A percentile compares a stretch with the other conserved stretches of the same genome.
Conservation (phyloP, 2,113 vertebrate species). For the Istiophorus platypterus region DNA sequence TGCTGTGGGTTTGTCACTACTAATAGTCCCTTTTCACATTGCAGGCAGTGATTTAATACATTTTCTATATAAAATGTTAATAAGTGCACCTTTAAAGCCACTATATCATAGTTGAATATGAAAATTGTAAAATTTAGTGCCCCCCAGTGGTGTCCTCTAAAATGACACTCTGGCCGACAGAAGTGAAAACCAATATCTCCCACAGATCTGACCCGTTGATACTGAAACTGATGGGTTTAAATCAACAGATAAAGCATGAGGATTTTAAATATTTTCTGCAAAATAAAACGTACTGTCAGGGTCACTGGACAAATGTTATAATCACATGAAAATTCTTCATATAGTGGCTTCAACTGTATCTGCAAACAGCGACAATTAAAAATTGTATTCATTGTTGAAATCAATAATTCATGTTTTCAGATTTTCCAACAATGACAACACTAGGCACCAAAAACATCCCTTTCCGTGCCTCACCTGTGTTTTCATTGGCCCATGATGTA, state of each 20-base stretch:
- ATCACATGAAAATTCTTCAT: no score
- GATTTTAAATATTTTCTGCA: background rate
- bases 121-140: background rate
- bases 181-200: no score
- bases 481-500: conserved; percentile 1
- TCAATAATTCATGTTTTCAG: background rate
- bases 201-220: no score
- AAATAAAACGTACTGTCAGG: background rate
- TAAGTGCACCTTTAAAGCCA: background rate
- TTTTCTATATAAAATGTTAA: background rate
- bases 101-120: background rate
- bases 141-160: background rate
- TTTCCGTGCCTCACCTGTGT: conserved; percentile 13
- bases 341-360: background rate
- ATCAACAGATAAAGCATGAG: background rate
- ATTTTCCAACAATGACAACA: background rate
- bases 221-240: no score
- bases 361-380: background rate
- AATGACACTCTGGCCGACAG: background rate
- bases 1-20: background rate
- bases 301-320: background rate
- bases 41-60: background rate
- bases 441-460: background rate
- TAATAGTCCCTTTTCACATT: no score
- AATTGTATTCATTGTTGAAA: background rate